A percentile compares a stretch with the other conserved stretches of the same genome.
phyloP scores from a whole-genome alignment of 2,797 vertebrate species.

The Loriculus beryllinus region DNA sequence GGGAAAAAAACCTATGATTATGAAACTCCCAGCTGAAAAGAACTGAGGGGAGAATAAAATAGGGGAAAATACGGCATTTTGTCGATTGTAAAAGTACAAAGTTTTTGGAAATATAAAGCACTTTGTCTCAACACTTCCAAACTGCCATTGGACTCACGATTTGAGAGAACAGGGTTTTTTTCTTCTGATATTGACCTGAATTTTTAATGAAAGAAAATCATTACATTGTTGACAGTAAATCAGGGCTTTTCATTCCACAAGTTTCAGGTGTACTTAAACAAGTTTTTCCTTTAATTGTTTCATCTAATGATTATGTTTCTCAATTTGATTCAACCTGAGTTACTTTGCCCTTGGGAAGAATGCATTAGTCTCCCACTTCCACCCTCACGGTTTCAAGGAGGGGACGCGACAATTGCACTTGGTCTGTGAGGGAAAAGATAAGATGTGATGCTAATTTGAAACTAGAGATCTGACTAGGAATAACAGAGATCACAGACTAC shows the following conservation, averaged over 20 bases:
- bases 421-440: not conserved
- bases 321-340: not conserved
- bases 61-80: rapidly evolving
- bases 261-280: not conserved
- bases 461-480: not conserved
- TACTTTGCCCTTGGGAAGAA: not conserved
- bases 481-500: not conserved
- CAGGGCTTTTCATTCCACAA: not conserved
- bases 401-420: not conserved
- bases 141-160: not conserved
- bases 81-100: not conserved
- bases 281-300: not conserved
- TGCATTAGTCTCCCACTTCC: not conserved
- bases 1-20: not conserved
- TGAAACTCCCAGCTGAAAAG: not conserved
- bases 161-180: not conserved
- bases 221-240: not conserved
- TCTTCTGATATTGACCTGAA: not conserved
- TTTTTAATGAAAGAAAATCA: not conserved
- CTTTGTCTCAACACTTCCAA: not conserved
- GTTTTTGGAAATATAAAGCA: not conserved
- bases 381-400: not conserved
- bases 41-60: not conserved
- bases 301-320: not conserved
- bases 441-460: not conserved